Evolutionary conservation across 1,140 invertebrate genomes (phyloP), one percentile per base, ranked within the genome.

Genomic region (Eufriesea mexicana): DNA sequence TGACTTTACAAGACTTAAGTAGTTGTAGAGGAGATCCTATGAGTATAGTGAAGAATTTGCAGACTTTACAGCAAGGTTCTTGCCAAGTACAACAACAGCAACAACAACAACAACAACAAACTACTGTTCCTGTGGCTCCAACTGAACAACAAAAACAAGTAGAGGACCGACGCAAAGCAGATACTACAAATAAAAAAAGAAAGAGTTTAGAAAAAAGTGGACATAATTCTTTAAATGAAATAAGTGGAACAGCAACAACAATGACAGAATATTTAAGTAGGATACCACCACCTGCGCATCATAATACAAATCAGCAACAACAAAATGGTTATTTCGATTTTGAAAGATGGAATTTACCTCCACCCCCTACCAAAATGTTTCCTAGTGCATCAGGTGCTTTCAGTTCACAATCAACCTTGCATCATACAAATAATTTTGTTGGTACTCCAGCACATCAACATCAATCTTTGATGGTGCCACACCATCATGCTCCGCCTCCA

Each of bases 321-420:
- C 95, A 96, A 88, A 96, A 96, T 89, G 96, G 96, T 70, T 97
- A 96, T 89, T 96, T 96, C 85, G 96, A 97, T 90, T 96, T 96
- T 90, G 96, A 97, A 82, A 94, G 96, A 79, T 97, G 96, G 96
- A 97, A 96, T 91, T 92, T 96, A 70, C 95, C 96, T 55, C 95
- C 96, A 12, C 94, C 96, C n/a, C 94, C 95, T 49, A 79, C 93
- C 1, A 97, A 97, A 94, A 96, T 96, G 90, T 96, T 97, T 91
- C 91, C 95, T 14, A 94, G 94, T 28, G 54, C 91, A 2, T 92
- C 95, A 16, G 94, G 94, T 25, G 92, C 95, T 61, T 96, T 95
- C 80, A 92, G 92, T 82, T 93, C 95, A 5, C 96, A 96, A 90
- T 93, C 95, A 20, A 91, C 94, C 23, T 86, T 96, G 59, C 95